These are phyloP conservation scores for Salarias fasciatus DNA, from an alignment of 2,797 vertebrate genomes.

Conservation along the genomic window DNA sequence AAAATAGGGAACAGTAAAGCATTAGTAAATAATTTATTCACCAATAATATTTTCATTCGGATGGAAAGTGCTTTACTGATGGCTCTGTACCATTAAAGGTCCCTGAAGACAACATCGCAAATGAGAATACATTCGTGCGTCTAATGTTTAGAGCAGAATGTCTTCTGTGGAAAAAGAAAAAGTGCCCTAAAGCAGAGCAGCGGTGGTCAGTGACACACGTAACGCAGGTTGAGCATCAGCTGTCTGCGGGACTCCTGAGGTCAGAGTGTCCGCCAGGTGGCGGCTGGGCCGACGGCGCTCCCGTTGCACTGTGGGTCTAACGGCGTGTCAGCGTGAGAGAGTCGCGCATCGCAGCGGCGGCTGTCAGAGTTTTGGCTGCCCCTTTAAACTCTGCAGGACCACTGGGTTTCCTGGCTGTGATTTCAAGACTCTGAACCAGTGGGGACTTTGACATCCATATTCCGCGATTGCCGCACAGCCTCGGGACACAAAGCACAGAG, in stretches of 20 bases:
- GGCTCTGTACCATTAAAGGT: neutral
- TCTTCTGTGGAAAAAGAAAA: neutral
- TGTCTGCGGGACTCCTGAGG: neutral
- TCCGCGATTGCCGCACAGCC: slow-evolving; percentile 55
- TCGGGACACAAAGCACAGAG: slow-evolving; percentile 44
- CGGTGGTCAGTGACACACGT: no score
- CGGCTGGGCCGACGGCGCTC: slow-evolving; percentile 21
- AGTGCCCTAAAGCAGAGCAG: no score
- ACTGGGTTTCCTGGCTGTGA: slow-evolving; percentile 53
- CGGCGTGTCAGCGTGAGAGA: slow-evolving; percentile 32
- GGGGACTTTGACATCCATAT: slow-evolving; percentile 59
- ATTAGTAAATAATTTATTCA: neutral
- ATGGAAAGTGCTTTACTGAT: neutral
- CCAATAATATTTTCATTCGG: neutral
- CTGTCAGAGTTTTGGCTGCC: slow-evolving; percentile 33
- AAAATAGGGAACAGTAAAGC: neutral
- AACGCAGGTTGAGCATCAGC: no score
- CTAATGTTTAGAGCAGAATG: neutral
- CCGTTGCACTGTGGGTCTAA: slow-evolving; percentile 7
- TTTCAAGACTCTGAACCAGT: slow-evolving; percentile 43
- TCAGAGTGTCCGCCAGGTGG: slow-evolving; percentile 46
- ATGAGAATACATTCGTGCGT: neutral
- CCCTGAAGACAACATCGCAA: neutral
- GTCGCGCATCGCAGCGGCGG: slow-evolving; percentile 17
- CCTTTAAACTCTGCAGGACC: slow-evolving; percentile 64